phyloP scores from a whole-genome alignment of 2,797 vertebrate genomes.

The Bradypodion pumilum region DNA sequence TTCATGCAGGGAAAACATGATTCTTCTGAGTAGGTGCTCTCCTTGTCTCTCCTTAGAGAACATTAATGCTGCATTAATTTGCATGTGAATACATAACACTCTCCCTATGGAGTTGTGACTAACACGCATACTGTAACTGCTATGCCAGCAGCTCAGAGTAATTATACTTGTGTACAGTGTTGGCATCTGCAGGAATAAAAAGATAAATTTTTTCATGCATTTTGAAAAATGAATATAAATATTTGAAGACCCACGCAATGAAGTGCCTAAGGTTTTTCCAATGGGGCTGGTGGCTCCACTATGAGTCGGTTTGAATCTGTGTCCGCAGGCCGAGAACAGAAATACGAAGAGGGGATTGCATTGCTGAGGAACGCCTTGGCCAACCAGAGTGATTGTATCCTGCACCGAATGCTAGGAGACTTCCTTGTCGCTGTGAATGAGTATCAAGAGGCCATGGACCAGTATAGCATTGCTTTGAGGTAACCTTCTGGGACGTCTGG shows the following conservation, averaged over 20 bases:
- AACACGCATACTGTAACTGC: not conserved
- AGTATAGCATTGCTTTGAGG: slow-evolving; percentile 97
- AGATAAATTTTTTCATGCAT: not conserved
- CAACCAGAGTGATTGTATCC: slow-evolving; percentile 96
- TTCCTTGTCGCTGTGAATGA: slow-evolving; percentile 96
- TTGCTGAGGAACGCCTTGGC: slow-evolving; percentile 91
- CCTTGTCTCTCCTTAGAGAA: not conserved
- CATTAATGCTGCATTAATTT: too few species aligned
- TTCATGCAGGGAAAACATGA: not conserved
- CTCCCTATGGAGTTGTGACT: not conserved
- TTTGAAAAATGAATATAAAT: not conserved
- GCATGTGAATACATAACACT: not conserved
- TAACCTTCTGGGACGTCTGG: slow-evolving; percentile 48
- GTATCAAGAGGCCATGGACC: slow-evolving; percentile 98
- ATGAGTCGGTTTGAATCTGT: not conserved
- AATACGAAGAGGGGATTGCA: slow-evolving; percentile 95
- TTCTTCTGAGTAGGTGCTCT: not conserved
- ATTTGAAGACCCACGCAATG: too few species aligned
- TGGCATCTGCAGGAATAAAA: not conserved
- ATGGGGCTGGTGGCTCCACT: not conserved
- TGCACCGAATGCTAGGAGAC: slow-evolving; percentile 97
- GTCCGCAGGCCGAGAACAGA: slow-evolving; percentile 91
- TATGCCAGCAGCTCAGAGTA: not conserved
- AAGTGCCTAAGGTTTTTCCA: not conserved
- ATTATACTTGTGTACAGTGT: not conserved